These are phyloP conservation scores for Xestia xanthographa DNA, from an alignment of 2,888 invertebrate genomes.

Conservation along the genomic window DNA sequence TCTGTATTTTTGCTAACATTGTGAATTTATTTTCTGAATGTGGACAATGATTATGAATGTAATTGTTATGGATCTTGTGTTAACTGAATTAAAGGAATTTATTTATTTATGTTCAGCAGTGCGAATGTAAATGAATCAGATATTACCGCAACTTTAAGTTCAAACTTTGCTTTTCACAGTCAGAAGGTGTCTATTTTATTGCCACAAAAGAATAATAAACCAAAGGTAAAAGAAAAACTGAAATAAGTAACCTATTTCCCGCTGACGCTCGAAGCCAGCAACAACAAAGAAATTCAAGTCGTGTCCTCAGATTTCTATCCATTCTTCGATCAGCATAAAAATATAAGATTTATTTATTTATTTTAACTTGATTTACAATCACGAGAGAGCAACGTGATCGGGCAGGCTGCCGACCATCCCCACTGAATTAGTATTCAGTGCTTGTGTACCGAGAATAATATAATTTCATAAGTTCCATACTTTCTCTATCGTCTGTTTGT, in stretches of 20 bases:
- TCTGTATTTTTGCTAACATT: too few relatives aligned
- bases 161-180: neutral
- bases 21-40: too few relatives aligned
- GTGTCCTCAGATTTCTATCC: conserved; percentile 46
- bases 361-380: conserved; percentile 65
- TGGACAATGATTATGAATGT: too few relatives aligned
- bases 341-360: conserved; percentile 59
- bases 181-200: neutral
- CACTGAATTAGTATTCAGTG: conserved; percentile 59
- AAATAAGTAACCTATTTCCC: neutral
- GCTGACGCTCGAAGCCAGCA: neutral
- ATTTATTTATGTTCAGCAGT: too few relatives aligned
- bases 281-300: conserved; percentile 38
- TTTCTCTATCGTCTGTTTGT: conserved; percentile 62
- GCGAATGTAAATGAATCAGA: neutral
- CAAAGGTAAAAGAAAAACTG: neutral
- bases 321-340: conserved; percentile 54
- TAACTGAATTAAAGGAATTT: too few relatives aligned
- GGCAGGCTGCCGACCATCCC: conserved; percentile 32
- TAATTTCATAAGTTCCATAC: conserved; percentile 63
- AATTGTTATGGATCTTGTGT: too few relatives aligned
- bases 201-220: neutral
- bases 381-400: conserved; percentile 57
- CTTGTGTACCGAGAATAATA: conserved; percentile 57
- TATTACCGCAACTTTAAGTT: neutral